These are phyloP conservation scores for Diarsia brunnea DNA, from an alignment of 2,888 invertebrate genomes.

Conservation along the genomic window DNA sequence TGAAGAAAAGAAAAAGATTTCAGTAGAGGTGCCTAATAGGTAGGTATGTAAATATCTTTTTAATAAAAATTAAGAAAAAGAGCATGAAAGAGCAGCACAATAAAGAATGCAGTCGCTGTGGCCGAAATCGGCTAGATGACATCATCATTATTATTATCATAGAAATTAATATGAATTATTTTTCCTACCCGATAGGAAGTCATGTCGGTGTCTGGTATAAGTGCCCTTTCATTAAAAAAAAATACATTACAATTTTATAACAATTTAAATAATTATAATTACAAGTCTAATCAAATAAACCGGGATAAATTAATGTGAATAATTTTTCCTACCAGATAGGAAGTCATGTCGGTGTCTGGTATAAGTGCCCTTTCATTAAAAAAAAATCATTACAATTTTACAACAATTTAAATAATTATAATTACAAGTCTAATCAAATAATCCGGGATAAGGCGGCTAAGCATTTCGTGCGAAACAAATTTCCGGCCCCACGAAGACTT, in stretches of 20 bases:
- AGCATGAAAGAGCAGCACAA: too few species aligned
- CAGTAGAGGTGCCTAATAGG: too few species aligned
- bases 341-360: neutral
- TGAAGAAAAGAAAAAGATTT: neutral
- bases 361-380: too few species aligned
- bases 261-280: slow-evolving; percentile 29
- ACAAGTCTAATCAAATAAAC: slow-evolving; percentile 36
- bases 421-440: slow-evolving; percentile 40
- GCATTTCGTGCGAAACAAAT: slow-evolving; percentile 32
- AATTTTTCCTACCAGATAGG: neutral
- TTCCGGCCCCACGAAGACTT: slow-evolving; percentile 21
- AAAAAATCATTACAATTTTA: slow-evolving; percentile 3
- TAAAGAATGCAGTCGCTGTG: too few species aligned
- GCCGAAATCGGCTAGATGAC: too few species aligned
- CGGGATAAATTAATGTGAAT: neutral
- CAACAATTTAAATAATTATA: slow-evolving; percentile 30
- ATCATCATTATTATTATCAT: too few species aligned
- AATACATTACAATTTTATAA: slow-evolving; percentile 14
- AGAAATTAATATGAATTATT: neutral
- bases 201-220: neutral
- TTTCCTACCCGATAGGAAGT: neutral
- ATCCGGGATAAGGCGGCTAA: slow-evolving; percentile 21
- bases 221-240: too few species aligned
- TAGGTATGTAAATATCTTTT: too few species aligned
- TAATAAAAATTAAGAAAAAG: too few species aligned